A percentile compares a stretch with the other conserved stretches of the same genome.
Evolutionary conservation across 2,797 vertebrate genomes (phyloP).

Genomic region (Uromys caudimaculatus): DNA sequence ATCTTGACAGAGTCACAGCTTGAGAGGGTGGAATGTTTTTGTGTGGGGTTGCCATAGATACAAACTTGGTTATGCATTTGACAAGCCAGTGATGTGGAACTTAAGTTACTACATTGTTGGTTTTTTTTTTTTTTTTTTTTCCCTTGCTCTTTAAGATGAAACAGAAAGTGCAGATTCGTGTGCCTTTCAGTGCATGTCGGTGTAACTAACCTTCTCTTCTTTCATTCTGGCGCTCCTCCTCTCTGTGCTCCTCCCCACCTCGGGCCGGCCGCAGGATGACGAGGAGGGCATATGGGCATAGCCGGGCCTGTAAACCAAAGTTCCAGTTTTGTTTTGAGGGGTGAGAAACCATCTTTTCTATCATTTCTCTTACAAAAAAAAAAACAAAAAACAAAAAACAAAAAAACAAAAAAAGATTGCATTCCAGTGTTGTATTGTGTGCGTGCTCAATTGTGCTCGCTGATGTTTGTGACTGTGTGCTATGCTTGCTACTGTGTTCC

Average conservation of each 20-base stretch:
- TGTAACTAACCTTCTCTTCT: slow-evolving; percentile 89
- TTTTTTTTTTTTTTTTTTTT: slow-evolving; percentile 59
- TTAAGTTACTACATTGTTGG: slow-evolving; percentile 63
- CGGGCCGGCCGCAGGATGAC: slow-evolving; percentile 92
- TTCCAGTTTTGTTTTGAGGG: slow-evolving; percentile 96
- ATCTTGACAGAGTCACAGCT: slow-evolving; percentile 81
- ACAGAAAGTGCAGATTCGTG: slow-evolving; percentile 76
- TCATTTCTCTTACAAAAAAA: slow-evolving; percentile 75
- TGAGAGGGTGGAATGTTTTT: slow-evolving; percentile 71
- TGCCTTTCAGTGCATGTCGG: slow-evolving; percentile 75
- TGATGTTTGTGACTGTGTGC: slow-evolving; percentile 75
- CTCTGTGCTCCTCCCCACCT: slow-evolving; percentile 83
- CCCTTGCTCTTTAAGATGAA: slow-evolving; percentile 67
- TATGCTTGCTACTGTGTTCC: slow-evolving; percentile 61
- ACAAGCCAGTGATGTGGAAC: slow-evolving; percentile 74
- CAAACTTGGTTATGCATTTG: slow-evolving; percentile 72
- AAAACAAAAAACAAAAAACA: not conserved
- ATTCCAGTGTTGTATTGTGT: slow-evolving; percentile 73
- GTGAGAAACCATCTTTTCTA: slow-evolving; percentile 92
- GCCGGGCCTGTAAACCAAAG: slow-evolving; percentile 95
- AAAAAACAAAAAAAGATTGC: slow-evolving; percentile 24
- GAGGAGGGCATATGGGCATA: slow-evolving; percentile 99
- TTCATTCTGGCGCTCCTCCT: slow-evolving; percentile 86
- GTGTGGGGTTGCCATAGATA: slow-evolving; percentile 83
- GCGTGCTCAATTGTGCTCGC: slow-evolving; percentile 71